These are phyloP conservation scores for Drosophila flavopinicola DNA, from an alignment of 2,888 invertebrate species.

Conservation along the genomic window DNA sequence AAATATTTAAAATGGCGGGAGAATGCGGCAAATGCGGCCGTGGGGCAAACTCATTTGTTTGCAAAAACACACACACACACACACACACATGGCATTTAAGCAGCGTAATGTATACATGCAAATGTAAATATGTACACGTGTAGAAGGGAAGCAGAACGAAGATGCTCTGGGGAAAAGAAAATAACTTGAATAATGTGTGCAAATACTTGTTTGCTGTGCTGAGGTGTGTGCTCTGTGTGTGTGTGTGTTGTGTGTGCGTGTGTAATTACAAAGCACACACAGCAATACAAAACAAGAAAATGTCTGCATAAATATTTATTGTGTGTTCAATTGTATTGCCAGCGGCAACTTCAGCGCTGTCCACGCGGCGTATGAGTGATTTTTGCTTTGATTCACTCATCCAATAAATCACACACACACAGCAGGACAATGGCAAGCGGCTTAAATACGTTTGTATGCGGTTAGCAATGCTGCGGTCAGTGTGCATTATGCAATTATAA, in stretches of 20 bases:
- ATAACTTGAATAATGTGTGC: slow-evolving; percentile 61
- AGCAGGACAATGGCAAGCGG: slow-evolving; percentile 7
- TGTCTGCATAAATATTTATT: slow-evolving; percentile 74
- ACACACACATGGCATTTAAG: slow-evolving; percentile 17
- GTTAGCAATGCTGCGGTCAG: slow-evolving; percentile 27
- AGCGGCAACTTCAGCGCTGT: slow-evolving; percentile 31
- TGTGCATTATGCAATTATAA: slow-evolving; percentile 36
- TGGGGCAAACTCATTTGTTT: slow-evolving; percentile 63
- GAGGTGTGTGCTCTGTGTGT: background rate
- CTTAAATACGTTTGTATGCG: slow-evolving; percentile 16
- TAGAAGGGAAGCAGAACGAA: slow-evolving; percentile 23
- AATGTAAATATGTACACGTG: slow-evolving; percentile 68
- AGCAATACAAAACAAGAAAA: slow-evolving; percentile 39
- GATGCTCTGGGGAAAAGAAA: slow-evolving; percentile 53
- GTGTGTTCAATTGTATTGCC: slow-evolving; percentile 65
- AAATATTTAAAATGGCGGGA: slow-evolving; percentile 67
- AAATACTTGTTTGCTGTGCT: slow-evolving; percentile 37
- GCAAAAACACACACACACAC: slow-evolving; percentile 39
- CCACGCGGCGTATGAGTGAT: slow-evolving; percentile 63
- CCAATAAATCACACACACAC: slow-evolving; percentile 9
- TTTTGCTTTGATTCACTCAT: slow-evolving; percentile 46
- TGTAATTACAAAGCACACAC: slow-evolving; percentile 65
- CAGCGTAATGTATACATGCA: slow-evolving; percentile 59
- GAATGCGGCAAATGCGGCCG: slow-evolving; percentile 20
- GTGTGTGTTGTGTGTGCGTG: slow-evolving; percentile 22